Evolutionary conservation across 2,888 invertebrate species (phyloP), one percentile per base, ranked within the genome.

Genomic region (Tipula vernalis): DNA sequence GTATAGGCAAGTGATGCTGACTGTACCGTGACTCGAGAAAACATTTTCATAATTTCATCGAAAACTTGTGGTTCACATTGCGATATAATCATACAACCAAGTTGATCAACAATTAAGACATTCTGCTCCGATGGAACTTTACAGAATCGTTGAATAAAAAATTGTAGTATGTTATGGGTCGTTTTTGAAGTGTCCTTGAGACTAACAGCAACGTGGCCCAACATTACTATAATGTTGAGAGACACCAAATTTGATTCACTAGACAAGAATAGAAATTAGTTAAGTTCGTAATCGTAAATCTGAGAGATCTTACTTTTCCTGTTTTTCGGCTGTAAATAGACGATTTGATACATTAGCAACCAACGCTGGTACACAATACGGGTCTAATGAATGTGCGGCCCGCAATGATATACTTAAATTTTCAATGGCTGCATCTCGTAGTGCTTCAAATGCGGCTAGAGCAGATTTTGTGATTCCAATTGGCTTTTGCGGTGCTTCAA

Each of bases 41-140:
- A 99, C 97, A 99, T 98, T 89, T 97, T 95, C 98, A 99, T 98
- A 88, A 99, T 98, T 91, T 98, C 98, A 89, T 98, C 98, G 90
- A 98, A 97, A 28, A 95, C 95, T 44, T 94, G 93, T 0, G 95
- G 94, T 89, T 96, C 97, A 88, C 97, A 97, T 89, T 96, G 96
- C 0, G 98, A 98, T 87, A 99, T 97, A 87, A 99, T 96, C 96
- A 99, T 99, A 90, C 98, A 98, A 13, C 99, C 99, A 85, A 99
- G 93, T 91, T 99, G 99, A 91, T 98, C 98, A 5, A 99, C 97
- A 89, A 99, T 99, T 39, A 99, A 92, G 0, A 96, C 96, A 91
- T 99, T 99, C 88, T 99, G 93, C 6, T 96, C 95, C 0, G 98
- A 97, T 0, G 99, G 98, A 0, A 98, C 96, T 83, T 97, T 95